Conservation (phyloP, 2,797 vertebrate genomes). For the Ctenopoma multispine region DNA sequence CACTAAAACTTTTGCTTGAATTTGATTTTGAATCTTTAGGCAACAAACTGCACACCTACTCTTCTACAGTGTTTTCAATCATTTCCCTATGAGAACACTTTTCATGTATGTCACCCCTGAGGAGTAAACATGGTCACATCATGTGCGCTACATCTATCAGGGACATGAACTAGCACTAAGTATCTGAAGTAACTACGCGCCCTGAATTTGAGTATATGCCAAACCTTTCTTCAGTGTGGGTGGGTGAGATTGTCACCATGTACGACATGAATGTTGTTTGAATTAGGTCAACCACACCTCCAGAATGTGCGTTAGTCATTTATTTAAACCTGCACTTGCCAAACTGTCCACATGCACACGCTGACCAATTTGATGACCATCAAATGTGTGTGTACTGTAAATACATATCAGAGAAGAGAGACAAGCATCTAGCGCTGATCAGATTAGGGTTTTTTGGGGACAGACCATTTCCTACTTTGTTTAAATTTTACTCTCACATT, state of each 20-base stretch:
- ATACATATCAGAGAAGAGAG: not conserved
- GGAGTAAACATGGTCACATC: not conserved
- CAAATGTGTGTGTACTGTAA: not conserved
- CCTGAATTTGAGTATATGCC: not conserved
- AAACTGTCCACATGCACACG: not conserved
- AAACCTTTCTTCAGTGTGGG: not conserved
- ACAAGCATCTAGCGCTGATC: not conserved
- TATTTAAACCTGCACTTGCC: slow-evolving; percentile 5
- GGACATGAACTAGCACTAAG: not conserved
- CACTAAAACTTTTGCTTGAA: not conserved
- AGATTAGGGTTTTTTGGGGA: not conserved
- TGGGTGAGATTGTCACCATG: slow-evolving; percentile 1
- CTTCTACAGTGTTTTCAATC: not conserved
- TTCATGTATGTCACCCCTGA: not conserved
- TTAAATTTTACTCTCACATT: not conserved
- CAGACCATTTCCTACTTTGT: not conserved
- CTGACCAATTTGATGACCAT: not conserved
- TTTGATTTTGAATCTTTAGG: not conserved
- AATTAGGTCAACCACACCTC: slow-evolving; percentile 5
- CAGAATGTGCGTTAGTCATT: slow-evolving; percentile 4
- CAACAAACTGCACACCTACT: not conserved
- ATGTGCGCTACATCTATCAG: not conserved
- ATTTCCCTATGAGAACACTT: not conserved
- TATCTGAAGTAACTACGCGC: not conserved
- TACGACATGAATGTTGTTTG: not conserved